These are phyloP conservation scores for Chromobotia macracanthus DNA, from an alignment of 2,797 vertebrate species.

Conservation along the genomic window DNA sequence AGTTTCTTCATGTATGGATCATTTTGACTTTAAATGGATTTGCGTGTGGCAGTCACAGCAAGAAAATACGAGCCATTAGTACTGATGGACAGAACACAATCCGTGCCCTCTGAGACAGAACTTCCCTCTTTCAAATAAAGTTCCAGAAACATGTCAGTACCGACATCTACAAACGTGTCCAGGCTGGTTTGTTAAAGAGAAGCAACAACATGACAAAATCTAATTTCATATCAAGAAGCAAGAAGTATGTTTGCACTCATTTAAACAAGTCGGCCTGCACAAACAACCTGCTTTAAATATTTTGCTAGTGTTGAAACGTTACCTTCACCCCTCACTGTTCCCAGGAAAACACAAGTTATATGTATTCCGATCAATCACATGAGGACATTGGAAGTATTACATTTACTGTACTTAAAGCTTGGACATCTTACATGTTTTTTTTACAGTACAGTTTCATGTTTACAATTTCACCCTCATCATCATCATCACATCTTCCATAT, in stretches of 20 bases:
- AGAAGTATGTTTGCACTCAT: background rate
- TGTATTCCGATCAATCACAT: constrained; percentile 69
- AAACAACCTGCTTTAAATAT: constrained; percentile 3
- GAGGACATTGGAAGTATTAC: constrained; percentile 74
- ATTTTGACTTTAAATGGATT: constrained; percentile 39
- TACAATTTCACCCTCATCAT: constrained; percentile 60
- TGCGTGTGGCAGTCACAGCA: constrained; percentile 63
- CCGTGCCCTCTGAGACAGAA: background rate
- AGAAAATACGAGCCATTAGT: constrained; percentile 63
- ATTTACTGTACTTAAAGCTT: constrained; percentile 72
- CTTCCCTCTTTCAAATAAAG: background rate
- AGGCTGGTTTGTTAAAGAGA: background rate
- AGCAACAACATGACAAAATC: constrained; percentile 13
- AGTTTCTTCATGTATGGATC: constrained; percentile 14
- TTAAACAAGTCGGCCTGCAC: background rate
- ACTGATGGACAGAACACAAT: constrained; percentile 10
- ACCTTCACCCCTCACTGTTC: constrained; percentile 63
- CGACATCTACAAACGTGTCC: background rate
- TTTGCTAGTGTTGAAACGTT: constrained; percentile 55
- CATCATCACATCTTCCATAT: constrained; percentile 60
- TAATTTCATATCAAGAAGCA: constrained; percentile 1
- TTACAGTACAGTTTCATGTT: constrained; percentile 55
- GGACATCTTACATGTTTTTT: constrained; percentile 50
- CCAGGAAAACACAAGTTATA: constrained; percentile 21
- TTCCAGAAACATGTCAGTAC: constrained; percentile 49